Percentiles rank a stretch among this genome's conserved stretches.
Evolutionary conservation across 2,113 vertebrate species (phyloP).

Genomic region (Limanda limanda): DNA sequence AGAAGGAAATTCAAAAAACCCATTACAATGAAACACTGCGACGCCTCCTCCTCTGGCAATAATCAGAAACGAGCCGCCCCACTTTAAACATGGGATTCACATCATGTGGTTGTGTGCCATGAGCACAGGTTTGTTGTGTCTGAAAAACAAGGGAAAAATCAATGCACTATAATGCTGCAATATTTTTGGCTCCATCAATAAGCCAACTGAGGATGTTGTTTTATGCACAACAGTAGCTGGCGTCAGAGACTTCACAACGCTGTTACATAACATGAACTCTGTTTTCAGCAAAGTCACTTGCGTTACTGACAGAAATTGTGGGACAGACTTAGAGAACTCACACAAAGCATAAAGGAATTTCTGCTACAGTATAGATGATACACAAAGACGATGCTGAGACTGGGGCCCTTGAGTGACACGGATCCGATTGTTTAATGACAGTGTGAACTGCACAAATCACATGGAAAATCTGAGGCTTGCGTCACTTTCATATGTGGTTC

Average conservation of each 20-base stretch:
- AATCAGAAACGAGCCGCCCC: slow-evolving; percentile 26
- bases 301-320: no score
- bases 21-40: neutral
- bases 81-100: slow-evolving; percentile 43
- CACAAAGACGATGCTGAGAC: no score
- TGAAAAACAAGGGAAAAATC: slow-evolving; percentile 67
- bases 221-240: slow-evolving; percentile 2
- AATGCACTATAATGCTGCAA: slow-evolving; percentile 60
- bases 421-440: no score
- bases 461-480: no score
- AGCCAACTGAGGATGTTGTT: slow-evolving; percentile 19
- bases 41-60: neutral
- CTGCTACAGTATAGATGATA: no score
- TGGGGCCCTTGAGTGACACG: no score
- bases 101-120: slow-evolving; percentile 25
- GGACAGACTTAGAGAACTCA: no score
- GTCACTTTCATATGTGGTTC: no score
- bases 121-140: slow-evolving; percentile 61
- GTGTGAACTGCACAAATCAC: no score
- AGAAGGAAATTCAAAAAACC: neutral
- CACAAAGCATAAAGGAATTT: no score
- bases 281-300: neutral
- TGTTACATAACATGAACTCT: slow-evolving; percentile 37
- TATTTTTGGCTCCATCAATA: slow-evolving; percentile 65
- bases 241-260: slow-evolving; percentile 17